Evolutionary conservation across 1,140 invertebrate genomes (phyloP).

Genomic region (Calephelis nemesis): DNA sequence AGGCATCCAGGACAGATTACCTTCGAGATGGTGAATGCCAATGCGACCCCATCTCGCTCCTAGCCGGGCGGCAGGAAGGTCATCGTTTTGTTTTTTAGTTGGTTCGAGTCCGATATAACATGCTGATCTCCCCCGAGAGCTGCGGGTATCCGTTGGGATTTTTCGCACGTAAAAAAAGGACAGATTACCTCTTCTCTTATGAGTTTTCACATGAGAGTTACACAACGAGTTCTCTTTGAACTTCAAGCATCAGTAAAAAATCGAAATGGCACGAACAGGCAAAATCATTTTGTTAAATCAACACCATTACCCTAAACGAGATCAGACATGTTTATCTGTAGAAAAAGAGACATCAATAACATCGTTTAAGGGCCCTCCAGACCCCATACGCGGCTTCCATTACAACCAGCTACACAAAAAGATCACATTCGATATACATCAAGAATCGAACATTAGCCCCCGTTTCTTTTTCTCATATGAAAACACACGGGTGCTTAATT

Average conservation of each 20-base stretch:
- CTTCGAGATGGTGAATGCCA: no score
- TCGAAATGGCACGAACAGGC: slow-evolving; percentile 20
- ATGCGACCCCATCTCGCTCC: no score
- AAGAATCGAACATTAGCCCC: slow-evolving; percentile 69
- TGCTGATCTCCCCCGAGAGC: no score
- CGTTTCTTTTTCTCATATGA: slow-evolving; percentile 34
- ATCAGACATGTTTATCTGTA: slow-evolving; percentile 61
- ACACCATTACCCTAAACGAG: slow-evolving; percentile 48
- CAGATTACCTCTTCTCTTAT: no score
- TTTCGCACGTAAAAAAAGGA: no score
- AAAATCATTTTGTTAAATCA: slow-evolving; percentile 44
- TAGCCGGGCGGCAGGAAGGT: no score
- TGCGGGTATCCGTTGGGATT: no score
- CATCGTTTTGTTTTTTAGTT: no score
- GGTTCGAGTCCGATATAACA: no score
- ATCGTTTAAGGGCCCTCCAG: slow-evolving; percentile 44
- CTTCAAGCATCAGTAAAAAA: slow-evolving; percentile 18
- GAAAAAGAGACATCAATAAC: slow-evolving; percentile 66
- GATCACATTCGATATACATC: slow-evolving; percentile 69
- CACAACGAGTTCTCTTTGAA: no score
- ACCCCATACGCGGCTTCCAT: slow-evolving; percentile 35
- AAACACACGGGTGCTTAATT: slow-evolving; percentile 36
- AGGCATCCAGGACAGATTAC: no score
- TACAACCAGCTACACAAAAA: slow-evolving; percentile 49
- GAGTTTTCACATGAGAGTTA: no score